These are phyloP conservation scores for Hephaestus fuliginosus DNA, from an alignment of 2,797 vertebrate genomes.

Conservation along the genomic window DNA sequence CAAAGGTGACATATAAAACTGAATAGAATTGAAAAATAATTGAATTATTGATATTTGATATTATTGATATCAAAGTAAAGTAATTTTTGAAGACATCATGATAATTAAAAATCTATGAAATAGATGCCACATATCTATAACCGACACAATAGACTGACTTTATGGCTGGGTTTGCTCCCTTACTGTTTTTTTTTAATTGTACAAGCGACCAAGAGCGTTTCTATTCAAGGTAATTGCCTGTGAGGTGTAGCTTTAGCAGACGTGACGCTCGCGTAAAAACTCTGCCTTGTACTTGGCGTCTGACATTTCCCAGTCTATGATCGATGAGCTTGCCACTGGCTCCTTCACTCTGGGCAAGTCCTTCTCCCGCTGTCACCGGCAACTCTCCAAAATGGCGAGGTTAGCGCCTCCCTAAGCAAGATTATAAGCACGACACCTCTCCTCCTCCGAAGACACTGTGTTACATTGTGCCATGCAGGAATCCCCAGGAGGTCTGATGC, in stretches of 20 bases:
- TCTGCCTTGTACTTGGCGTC: slow-evolving; percentile 69
- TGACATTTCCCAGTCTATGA: slow-evolving; percentile 81
- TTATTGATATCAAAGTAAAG: background rate
- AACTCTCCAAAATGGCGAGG: slow-evolving; percentile 69
- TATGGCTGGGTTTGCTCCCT: slow-evolving; percentile 33
- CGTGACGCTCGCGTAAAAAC: slow-evolving; percentile 65
- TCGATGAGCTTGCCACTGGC: slow-evolving; percentile 79
- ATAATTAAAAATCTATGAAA: slow-evolving; percentile 35
- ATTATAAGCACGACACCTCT: slow-evolving; percentile 51
- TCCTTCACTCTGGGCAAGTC: slow-evolving; percentile 74
- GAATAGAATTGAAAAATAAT: too few relatives aligned
- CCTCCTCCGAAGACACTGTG: slow-evolving; percentile 40
- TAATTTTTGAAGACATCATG: slow-evolving; percentile 17
- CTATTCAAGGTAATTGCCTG: slow-evolving; percentile 44
- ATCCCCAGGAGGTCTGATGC: slow-evolving; percentile 35
- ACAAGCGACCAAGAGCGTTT: slow-evolving; percentile 39
- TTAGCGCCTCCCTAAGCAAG: slow-evolving; percentile 66
- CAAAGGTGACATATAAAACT: too few relatives aligned
- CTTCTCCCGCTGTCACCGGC: slow-evolving; percentile 70
- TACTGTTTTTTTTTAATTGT: slow-evolving; percentile 41
- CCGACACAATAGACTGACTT: slow-evolving; percentile 49
- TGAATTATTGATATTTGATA: too few relatives aligned
- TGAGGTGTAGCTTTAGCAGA: slow-evolving; percentile 61
- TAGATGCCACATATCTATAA: slow-evolving; percentile 38
- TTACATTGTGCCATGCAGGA: slow-evolving; percentile 15